These are phyloP conservation scores for Rallus crepitans DNA, from an alignment of 2,797 vertebrate genomes.

Conservation along the genomic window DNA sequence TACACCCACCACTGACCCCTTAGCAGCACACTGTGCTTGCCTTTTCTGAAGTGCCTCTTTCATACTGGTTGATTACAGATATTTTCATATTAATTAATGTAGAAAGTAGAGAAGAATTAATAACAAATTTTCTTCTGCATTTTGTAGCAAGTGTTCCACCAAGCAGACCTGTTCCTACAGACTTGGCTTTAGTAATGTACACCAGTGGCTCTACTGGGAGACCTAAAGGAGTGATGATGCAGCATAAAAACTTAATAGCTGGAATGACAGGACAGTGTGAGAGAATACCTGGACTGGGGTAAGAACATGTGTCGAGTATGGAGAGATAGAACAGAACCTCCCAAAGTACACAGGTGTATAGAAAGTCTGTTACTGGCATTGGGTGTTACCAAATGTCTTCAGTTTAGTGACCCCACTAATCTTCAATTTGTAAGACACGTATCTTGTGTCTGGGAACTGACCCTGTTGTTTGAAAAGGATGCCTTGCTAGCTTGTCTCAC, in stretches of 20 bases:
- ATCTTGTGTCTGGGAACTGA: background rate
- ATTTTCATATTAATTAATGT: background rate
- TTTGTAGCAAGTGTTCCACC: constrained; percentile 80
- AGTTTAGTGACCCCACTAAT: background rate
- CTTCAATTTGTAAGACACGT: background rate
- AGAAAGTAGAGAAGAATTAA: background rate
- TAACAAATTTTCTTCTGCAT: background rate
- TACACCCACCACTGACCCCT: background rate
- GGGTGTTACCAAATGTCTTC: background rate
- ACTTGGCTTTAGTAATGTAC: constrained; percentile 97
- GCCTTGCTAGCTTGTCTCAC: background rate
- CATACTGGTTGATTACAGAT: background rate
- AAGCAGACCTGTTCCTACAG: constrained; percentile 86
- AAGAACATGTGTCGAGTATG: constrained; percentile 56
- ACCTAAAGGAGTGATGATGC: constrained; percentile 97
- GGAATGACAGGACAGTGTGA: constrained; percentile 98
- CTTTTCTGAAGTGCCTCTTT: background rate
- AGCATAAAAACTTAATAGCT: constrained; percentile 94
- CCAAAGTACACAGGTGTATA: background rate
- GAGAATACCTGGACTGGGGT: constrained; percentile 96
- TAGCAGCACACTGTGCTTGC: background rate
- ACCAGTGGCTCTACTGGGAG: constrained; percentile 96
- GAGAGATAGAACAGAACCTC: background rate
- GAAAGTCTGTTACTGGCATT: background rate
- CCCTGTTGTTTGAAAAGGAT: background rate